Evolutionary conservation across 2,888 invertebrate genomes (phyloP), one percentile per base, ranked within the genome.

Genomic region (Ametastegia equiseti): DNA sequence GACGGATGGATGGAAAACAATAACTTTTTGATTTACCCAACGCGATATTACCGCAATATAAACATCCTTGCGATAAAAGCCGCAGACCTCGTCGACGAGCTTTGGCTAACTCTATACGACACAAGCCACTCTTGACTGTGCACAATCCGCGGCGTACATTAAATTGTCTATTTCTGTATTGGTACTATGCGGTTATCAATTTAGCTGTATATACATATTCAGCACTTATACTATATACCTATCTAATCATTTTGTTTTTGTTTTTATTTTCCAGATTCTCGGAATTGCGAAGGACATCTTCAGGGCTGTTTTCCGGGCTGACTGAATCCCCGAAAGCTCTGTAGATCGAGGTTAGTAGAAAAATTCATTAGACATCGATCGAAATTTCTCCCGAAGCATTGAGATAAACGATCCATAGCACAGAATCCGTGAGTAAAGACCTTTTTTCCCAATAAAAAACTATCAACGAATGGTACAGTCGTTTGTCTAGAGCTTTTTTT

Each of bases 21-120:
- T 87, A 87, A 63, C 65, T 86, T 87, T 87, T 87, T 87, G 85
- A 87, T 87, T 87, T 86, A 85, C 84, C 54, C 80, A 80, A 84
- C 84, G 82, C 83, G 84, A 86, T 85, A 88, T 87, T 87, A 84
- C 86, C 82, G 82, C 82, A 84, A 85, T 85, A 85, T 86, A 86
- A 87, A 81, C 84, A 42, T 47, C 47, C 75, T 15, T 15, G 39
- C 30, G 45, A 80, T 50, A 77, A 65, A 77, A 78, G 15, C 42
- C 42, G 71, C 45, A 60, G 78, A 78, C 36, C 15, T 39, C 15
- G 19, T 39, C 36, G 19, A 23, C 39, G n/a, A 67, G 23, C 30
- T 63, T 13, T 65, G 4, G n/a, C 19, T 15, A 7, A n/a, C 19
- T 65, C 9, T 23, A 54, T 11, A 54, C 4, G 2, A 9, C 9